These are phyloP conservation scores for Volucella bombylans DNA, from an alignment of 2,888 invertebrate genomes.

Conservation along the genomic window DNA sequence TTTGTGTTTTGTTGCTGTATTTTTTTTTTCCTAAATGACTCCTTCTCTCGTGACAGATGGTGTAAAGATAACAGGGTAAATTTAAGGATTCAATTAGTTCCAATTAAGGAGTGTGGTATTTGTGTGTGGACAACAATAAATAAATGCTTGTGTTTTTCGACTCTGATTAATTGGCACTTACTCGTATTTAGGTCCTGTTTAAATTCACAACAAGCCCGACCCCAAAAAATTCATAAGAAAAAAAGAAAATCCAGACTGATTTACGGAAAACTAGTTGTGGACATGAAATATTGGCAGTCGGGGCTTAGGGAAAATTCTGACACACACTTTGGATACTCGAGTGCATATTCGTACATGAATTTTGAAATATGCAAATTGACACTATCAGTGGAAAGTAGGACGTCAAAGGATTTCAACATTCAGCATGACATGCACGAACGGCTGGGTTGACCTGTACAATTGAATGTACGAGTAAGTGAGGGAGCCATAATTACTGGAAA, in stretches of 20 bases:
- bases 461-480: conserved; percentile 17
- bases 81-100: conserved; percentile 20
- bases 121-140: neutral
- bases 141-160: neutral
- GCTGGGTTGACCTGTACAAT: conserved; percentile 17
- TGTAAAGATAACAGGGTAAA: conserved; percentile 10
- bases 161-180: conserved; percentile 5
- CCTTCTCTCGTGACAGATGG: conserved; percentile 26
- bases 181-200: neutral
- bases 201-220: neutral
- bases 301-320: neutral
- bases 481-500: conserved; percentile 3
- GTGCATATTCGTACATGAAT: neutral
- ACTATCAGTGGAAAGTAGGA: conserved; percentile 7
- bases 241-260: neutral
- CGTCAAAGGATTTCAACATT: neutral
- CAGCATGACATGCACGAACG: conserved; percentile 7
- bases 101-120: conserved; percentile 10
- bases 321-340: too few relatives aligned
- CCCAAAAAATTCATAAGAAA: neutral
- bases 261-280: conserved; percentile 1
- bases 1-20: neutral
- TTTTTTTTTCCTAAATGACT: neutral
- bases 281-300: conserved; percentile 1
- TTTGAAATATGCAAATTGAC: conserved; percentile 1